Evolutionary conservation across 2,888 invertebrate genomes (phyloP), one percentile per base, ranked within the genome.

Genomic region (Poecilus cupreus): DNA sequence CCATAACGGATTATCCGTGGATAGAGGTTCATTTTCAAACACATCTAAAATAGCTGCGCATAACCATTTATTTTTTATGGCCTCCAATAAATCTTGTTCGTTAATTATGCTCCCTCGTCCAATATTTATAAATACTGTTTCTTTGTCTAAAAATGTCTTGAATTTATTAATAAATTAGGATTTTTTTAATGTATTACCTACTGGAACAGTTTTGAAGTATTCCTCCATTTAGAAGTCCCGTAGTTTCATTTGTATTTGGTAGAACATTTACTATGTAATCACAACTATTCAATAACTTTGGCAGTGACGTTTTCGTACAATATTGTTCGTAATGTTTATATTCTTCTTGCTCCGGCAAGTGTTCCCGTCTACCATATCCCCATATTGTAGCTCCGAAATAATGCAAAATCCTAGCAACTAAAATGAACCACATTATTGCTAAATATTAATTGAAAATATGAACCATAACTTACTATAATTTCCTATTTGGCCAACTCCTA

Each of bases 31-130:
- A 32, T 85, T 84, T 82, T 89, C 87, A 86, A 91, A 91, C 18
- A 92, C 92, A 87, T 93, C 92, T 54, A 92, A 86, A 83, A 92
- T 89, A 54, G 92, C 92, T 46, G 89, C 91, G 0, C 90, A 89
- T 74, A 93, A 86, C 92, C 92, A 92, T 13, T 89, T 88, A 32
- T 90, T 86, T 72, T 90, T 87, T 39, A 93, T 84, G 10, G 92
- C 92, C 64, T 88, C 87, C 3, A 92, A 83, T 37, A 93, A 86
- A 82, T 90, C 89, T 0, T 84, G 83, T 85, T 92, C 92, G 82
- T 87, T 87, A 13, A 92, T 90, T n/a, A 92, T 86, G 82, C 89
- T 89, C 39, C 92, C 92, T 85, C 92, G 87, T 1, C 92, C 93
- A 80, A 92, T 88, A 85, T 93, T 93, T n/a, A 93, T 91, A 83